Evolutionary conservation across 2,888 invertebrate genomes (phyloP), one percentile per base, ranked within the genome.

Genomic region (Ceraclea dissimilis): DNA sequence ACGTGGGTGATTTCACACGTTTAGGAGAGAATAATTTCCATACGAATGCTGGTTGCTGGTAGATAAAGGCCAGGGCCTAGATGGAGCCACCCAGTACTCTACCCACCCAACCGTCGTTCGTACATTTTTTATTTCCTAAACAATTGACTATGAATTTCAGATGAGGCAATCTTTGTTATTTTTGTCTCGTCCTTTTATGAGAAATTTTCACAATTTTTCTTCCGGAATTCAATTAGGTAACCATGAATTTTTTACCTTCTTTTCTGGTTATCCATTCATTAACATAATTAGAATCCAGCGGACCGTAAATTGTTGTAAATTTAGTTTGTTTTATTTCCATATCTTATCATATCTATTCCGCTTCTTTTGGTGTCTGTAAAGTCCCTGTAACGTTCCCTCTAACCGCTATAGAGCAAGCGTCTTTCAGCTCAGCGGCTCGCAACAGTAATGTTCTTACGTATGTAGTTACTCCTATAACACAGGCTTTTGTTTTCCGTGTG

Each of bases 1-100:
- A 39, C 39, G 39, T 39, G 39, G 39, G 39, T 39, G 39, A 39
- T 39, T 39, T 39, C 39, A 39, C 39, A 39, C 39, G 39, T 39
- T 39, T n/a, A 39, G 16, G 39, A 8, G 39, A 16, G 39, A 39
- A 39, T 39, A 39, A 39, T 39, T 39, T 39, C 39, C 13, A 39
- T 39, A 39, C n/a, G 5, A 13, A 39, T 13, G 31, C 11, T 11
- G 31, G 31, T 11, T 31, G 31, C n/a, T n/a, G n/a, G n/a, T 26
- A 26, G 13, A 16, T 13, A 13, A 16, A 39, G 39, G 16, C 39
- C 13, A 16, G 39, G 13, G 13, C 13, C 8, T 39, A 39, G 13
- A 39, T 5, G 13, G 39, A 39, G n/a, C n/a, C n/a, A n/a, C n/a
- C n/a, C n/a, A n/a, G n/a, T n/a, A n/a, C n/a, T n/a, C 13, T 39